These are phyloP conservation scores for Callocephalon fimbriatum DNA, from an alignment of 2,113 vertebrate genomes.

Conservation along the genomic window DNA sequence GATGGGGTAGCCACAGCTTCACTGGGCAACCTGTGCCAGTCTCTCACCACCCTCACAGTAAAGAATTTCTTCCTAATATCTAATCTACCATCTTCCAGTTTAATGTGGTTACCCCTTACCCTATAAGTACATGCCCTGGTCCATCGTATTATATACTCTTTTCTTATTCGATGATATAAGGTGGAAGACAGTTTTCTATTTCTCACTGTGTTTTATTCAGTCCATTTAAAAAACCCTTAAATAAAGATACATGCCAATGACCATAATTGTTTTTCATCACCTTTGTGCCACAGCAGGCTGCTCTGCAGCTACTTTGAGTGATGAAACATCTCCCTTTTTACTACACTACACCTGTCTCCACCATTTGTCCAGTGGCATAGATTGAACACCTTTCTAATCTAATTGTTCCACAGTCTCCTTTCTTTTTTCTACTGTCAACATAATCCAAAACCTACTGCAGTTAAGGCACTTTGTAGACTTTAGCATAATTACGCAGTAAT, in stretches of 20 bases:
- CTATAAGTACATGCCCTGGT: background rate
- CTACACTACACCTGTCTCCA: background rate
- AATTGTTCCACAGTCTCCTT: background rate
- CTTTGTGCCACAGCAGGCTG: background rate
- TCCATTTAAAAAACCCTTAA: background rate
- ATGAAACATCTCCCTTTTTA: background rate
- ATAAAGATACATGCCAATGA: background rate
- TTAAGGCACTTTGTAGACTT: background rate
- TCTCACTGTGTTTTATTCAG: background rate
- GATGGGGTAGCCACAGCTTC: background rate
- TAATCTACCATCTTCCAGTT: background rate
- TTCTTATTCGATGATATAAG: background rate
- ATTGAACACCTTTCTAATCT: background rate
- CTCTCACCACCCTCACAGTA: background rate
- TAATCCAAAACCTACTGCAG: background rate
- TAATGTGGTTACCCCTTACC: background rate
- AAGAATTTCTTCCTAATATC: background rate
- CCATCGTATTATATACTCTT: background rate
- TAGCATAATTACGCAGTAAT: background rate
- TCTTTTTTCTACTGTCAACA: background rate
- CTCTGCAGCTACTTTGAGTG: background rate
- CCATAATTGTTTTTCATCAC: background rate
- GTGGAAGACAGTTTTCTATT: background rate
- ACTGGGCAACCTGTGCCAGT: background rate
- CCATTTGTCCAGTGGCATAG: background rate